Evolutionary conservation across 2,888 invertebrate species (phyloP).

Genomic region (Heliconius aoede): DNA sequence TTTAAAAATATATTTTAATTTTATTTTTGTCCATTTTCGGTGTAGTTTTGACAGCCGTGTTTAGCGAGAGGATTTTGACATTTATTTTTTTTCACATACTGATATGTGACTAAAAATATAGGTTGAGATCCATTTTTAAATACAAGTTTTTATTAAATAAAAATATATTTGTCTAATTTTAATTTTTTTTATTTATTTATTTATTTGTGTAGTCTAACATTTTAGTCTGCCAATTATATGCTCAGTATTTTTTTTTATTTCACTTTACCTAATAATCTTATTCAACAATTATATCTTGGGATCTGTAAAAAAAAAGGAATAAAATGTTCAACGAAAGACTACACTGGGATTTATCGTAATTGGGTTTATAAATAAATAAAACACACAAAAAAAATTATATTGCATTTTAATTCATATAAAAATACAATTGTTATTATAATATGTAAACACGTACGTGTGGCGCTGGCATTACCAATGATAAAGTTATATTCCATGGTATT

Average conservation of each 20-base stretch:
- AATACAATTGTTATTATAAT: conserved; percentile 78
- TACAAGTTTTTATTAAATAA: neutral
- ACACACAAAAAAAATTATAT: conserved; percentile 55
- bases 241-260: too few species aligned
- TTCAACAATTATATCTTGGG: too few species aligned
- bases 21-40: conserved; percentile 18
- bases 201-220: neutral
- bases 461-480: conserved; percentile 61
- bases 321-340: too few species aligned
- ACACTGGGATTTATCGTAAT: too few species aligned
- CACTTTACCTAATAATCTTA: too few species aligned
- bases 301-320: too few species aligned
- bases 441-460: conserved; percentile 76
- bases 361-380: conserved; percentile 55
- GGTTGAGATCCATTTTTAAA: neutral
- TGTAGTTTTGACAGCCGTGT: conserved; percentile 2
- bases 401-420: conserved; percentile 80
- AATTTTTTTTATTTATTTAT: too few species aligned
- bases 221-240: neutral
- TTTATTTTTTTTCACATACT: conserved; percentile 6
- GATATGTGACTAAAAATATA: neutral
- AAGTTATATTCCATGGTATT: conserved; percentile 43
- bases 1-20: neutral
- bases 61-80: neutral
- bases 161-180: neutral